Percentiles rank a stretch among this genome's conserved stretches.
phyloP scores from a whole-genome alignment of 2,113 vertebrate genomes.

The Sinosuthora webbiana region DNA sequence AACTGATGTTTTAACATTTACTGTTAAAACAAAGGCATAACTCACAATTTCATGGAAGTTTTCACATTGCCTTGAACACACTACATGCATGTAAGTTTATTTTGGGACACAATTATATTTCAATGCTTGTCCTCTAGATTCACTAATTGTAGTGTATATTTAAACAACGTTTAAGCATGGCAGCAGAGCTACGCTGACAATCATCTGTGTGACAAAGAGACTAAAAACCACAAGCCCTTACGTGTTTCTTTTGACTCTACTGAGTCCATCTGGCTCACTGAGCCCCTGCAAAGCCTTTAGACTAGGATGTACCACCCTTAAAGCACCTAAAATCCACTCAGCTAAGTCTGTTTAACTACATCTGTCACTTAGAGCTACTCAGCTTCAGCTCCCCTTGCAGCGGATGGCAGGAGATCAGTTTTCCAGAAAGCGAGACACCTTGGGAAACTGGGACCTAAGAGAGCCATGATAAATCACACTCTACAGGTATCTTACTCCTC shows the following conservation, averaged over 20 bases:
- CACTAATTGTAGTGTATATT: neutral
- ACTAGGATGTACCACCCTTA: neutral
- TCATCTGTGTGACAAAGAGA: neutral
- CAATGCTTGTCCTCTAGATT: neutral
- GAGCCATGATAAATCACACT: neutral
- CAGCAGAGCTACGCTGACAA: neutral
- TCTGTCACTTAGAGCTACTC: neutral
- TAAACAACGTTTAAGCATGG: neutral
- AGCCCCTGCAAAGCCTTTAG: neutral
- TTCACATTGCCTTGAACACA: neutral
- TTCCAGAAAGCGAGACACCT: neutral
- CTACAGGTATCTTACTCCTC: neutral
- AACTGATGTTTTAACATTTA: neutral
- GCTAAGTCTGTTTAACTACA: neutral
- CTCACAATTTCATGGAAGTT: neutral
- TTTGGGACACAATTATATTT: neutral
- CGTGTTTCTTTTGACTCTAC: neutral
- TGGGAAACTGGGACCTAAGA: neutral
- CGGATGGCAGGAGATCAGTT: rapidly evolving
- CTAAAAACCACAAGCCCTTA: neutral
- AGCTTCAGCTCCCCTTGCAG: neutral
- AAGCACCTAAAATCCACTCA: neutral
- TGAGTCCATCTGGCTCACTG: neutral
- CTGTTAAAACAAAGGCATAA: neutral
- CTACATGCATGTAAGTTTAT: neutral